Percentiles rank a stretch among this genome's conserved stretches.
Conservation (phyloP, 2,113 vertebrate genomes). For the Pelusios castaneus region DNA sequence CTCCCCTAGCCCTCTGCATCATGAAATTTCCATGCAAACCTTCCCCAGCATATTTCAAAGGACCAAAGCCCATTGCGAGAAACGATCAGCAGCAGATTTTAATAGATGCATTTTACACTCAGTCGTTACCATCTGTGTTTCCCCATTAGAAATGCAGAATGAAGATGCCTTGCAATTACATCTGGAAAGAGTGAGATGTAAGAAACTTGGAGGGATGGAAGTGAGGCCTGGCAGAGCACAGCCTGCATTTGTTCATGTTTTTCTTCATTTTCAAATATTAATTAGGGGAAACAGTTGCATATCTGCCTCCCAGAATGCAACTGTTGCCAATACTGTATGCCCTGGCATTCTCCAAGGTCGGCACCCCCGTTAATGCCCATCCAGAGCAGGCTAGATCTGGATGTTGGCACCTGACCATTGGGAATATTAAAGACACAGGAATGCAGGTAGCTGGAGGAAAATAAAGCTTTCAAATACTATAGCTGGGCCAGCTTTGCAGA, state of each 20-base stretch:
- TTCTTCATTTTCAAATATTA: neutral
- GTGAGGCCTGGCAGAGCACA: neutral
- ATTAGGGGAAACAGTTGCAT: neutral
- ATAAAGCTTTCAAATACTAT: neutral
- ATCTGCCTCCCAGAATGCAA: neutral
- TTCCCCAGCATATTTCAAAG: conserved; percentile 47
- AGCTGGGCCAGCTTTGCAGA: neutral
- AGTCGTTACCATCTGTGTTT: conserved; percentile 73
- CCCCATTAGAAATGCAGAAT: conserved; percentile 68
- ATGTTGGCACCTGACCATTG: neutral
- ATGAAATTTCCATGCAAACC: neutral
- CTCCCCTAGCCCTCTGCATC: neutral
- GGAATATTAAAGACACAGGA: neutral
- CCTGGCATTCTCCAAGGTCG: neutral
- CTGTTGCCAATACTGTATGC: neutral
- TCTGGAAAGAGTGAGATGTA: conserved; percentile 34
- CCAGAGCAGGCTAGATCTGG: neutral
- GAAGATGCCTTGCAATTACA: conserved; percentile 59
- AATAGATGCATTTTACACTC: conserved; percentile 67
- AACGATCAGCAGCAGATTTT: conserved; percentile 73
- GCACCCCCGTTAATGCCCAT: neutral
- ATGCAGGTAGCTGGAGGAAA: neutral
- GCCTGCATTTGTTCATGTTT: neutral
- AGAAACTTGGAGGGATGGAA: conserved; percentile 6
- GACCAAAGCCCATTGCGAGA: conserved; percentile 49